Evolutionary conservation across 2,888 invertebrate genomes (phyloP), one percentile per base, ranked within the genome.

Genomic region (Dicycla oo): DNA sequence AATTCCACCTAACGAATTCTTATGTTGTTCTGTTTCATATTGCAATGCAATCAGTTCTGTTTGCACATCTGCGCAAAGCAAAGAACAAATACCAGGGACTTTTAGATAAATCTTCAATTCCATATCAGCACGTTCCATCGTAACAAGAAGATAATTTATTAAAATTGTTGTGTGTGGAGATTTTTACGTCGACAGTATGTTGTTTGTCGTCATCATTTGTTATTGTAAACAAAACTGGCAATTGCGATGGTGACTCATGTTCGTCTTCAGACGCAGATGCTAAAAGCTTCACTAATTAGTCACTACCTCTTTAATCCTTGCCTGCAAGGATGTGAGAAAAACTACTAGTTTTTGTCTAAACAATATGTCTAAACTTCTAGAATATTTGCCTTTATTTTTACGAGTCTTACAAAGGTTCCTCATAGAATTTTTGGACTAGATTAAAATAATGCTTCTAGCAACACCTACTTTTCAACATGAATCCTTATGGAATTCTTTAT

Each of bases 181-280:
- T 78, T 82, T 60, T 75, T 75, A 73, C 70, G 73, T 69, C 54
- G 70, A 77, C 79, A 77, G 78, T 86, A 84, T 85, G 83, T 85
- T 87, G 86, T 81, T 88, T 88, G 86, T 89, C 87, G 88, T 88
- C 88, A 88, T 89, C 87, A 87, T 91, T 83, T 92, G 91, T 93
- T 93, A 89, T 91, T 92, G 92, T 93, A 93, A 93, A 93, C 92
- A 93, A 88, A 89, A 88, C 88, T 82, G 81, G 85, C 86, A 86
- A 86, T 86, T 86, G 85, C 80, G 67, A 74, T 70, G 67, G 81
- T 91, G 91, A 92, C 79, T 92, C 92, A 92, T 70, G 67, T 81
- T 75, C 69, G 76, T 83, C 84, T 85, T 86, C 77, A 82, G 80
- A 87, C 86, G 85, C 88, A 88, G 86, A 84, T 87, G 85, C 79